Evolutionary conservation across 2,113 vertebrate genomes (phyloP).

Genomic region (Lophura nycthemera): DNA sequence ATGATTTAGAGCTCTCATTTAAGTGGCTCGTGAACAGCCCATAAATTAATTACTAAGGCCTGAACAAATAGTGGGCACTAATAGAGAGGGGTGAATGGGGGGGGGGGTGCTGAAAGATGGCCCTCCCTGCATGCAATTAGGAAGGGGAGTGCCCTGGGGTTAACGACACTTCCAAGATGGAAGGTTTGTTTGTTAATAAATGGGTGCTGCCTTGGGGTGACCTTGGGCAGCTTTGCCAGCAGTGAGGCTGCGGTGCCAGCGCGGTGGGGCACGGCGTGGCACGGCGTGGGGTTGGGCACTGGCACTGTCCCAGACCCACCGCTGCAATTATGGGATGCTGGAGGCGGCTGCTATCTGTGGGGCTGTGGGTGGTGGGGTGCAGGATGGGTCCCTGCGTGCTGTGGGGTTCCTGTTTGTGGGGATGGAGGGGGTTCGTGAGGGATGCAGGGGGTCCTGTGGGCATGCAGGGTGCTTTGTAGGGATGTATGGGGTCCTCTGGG

Average conservation of each 20-base stretch:
- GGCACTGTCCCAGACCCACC: not conserved
- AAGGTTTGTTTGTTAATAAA: not conserved
- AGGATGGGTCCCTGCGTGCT: rapidly evolving
- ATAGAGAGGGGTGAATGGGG: not conserved
- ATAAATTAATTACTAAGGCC: conserved; percentile 52
- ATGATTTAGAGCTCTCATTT: conserved; percentile 56
- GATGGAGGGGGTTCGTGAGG: too few species aligned
- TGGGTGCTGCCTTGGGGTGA: not conserved
- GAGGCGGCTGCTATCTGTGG: too few species aligned
- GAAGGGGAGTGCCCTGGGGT: not conserved
- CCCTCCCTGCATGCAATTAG: not conserved
- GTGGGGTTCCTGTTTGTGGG: too few species aligned
- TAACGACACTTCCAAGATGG: not conserved
- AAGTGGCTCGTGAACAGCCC: conserved; percentile 40
- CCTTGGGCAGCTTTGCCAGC: not conserved
- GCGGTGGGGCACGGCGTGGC: not conserved
- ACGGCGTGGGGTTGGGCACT: not conserved
- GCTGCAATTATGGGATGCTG: not conserved
- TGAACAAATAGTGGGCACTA: conserved; percentile 44
- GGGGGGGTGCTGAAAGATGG: not conserved
- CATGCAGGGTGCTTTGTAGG: too few species aligned
- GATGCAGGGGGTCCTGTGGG: too few species aligned
- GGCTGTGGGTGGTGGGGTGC: not conserved
- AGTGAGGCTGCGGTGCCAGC: rapidly evolving
- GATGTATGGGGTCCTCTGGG: too few species aligned